phyloP scores from a whole-genome alignment of 2,113 vertebrate genomes.

The Elephantulus edwardii region DNA sequence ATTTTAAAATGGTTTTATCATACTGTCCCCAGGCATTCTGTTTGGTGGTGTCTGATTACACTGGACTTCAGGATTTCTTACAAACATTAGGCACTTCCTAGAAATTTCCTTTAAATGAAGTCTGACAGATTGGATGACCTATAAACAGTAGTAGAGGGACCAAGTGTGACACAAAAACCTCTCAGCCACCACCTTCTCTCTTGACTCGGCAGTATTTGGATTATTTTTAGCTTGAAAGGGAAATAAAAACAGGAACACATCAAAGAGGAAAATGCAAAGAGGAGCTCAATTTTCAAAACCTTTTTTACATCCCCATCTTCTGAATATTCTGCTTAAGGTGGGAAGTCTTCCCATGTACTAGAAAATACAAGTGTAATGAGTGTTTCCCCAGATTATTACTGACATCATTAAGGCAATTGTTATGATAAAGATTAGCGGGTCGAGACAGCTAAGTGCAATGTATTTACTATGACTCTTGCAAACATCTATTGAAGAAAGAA shows the following conservation, averaged over 20 bases:
- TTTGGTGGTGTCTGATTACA: neutral
- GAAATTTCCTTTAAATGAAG: slow-evolving; percentile 13
- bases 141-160: neutral
- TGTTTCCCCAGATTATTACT: slow-evolving; percentile 51
- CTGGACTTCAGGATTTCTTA: slow-evolving; percentile 7
- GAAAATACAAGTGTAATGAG: slow-evolving; percentile 66
- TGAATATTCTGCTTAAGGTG: slow-evolving; percentile 65
- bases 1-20: neutral
- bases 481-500: slow-evolving; percentile 36
- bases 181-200: neutral
- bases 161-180: neutral
- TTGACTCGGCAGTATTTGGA: slow-evolving; percentile 31
- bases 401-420: slow-evolving; percentile 68
- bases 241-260: slow-evolving; percentile 55
- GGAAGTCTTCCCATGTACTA: slow-evolving; percentile 59
- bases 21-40: neutral
- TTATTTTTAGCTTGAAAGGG: slow-evolving; percentile 8
- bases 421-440: neutral
- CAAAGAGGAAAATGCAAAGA: slow-evolving; percentile 55
- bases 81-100: slow-evolving; percentile 24
- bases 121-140: neutral
- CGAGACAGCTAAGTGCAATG: slow-evolving; percentile 56
- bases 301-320: slow-evolving; percentile 50
- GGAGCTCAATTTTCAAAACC: slow-evolving; percentile 59
- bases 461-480: slow-evolving; percentile 38